A percentile compares a stretch with the other conserved stretches of the same genome.
Evolutionary conservation across 2,888 invertebrate genomes (phyloP).

Genomic region (Apotomis betuletana): DNA sequence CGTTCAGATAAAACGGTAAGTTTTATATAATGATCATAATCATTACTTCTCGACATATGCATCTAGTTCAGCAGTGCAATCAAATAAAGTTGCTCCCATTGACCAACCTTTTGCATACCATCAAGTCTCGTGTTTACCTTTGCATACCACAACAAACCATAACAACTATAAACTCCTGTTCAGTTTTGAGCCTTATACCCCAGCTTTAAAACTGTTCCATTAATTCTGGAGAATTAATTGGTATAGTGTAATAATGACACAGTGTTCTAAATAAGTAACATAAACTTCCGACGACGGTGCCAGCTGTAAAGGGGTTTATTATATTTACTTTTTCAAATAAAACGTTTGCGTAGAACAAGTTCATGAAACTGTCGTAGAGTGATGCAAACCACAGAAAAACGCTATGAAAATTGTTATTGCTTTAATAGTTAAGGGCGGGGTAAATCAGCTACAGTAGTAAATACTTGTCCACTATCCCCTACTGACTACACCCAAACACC

Average conservation of each 20-base stretch:
- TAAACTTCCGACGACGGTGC: conserved; percentile 10
- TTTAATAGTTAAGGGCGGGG: too few species aligned
- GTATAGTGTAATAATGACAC: conserved; percentile 38
- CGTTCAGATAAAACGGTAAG: conserved; percentile 1
- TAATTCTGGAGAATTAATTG: background rate
- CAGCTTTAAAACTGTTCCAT: background rate
- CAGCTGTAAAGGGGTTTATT: conserved; percentile 26
- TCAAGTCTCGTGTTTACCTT: conserved; percentile 33
- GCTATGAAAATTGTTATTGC: background rate
- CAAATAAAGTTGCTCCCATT: conserved; percentile 27
- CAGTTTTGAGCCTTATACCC: conserved; percentile 8
- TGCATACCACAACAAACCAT: conserved; percentile 24
- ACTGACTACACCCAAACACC: too few species aligned
- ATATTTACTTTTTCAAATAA: conserved; percentile 21
- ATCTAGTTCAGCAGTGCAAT: conserved; percentile 26
- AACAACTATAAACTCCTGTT: conserved; percentile 4
- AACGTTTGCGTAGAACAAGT: background rate
- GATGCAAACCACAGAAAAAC: background rate
- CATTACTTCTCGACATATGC: conserved; percentile 24
- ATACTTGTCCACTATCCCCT: too few species aligned
- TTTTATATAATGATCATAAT: conserved; percentile 17
- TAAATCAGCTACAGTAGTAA: too few species aligned
- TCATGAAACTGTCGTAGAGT: background rate
- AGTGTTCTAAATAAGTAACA: conserved; percentile 40
- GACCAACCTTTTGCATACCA: conserved; percentile 31